Base-by-base conservation (phyloP, 1,140 invertebrate species). In the Bombus terrestris region DNA sequence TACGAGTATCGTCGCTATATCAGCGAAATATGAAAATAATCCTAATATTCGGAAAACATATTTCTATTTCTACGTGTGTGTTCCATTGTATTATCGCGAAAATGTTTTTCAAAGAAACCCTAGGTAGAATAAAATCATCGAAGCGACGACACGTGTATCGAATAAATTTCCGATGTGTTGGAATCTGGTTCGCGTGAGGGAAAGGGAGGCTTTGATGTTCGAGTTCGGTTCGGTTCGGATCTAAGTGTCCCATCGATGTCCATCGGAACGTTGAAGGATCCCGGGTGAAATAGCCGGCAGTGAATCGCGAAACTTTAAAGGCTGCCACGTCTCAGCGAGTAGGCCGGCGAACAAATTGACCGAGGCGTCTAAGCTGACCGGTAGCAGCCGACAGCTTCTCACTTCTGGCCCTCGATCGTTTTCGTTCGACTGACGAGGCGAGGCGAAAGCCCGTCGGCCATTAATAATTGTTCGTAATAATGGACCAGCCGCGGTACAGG, bases 401-500 rank as follows among this genome's bases (percentile, higher is more conserved):
- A 87, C 89, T 90, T 91, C 78, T 81, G 72, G 74, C 74, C 74
- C 62, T 85, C 86, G 89, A 88, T 90, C 89, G 86, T 83, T 90
- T 87, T 89, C 88, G 88, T 81, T 68, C 57, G 64, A 43, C 90
- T 87, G 89, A 90, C 84, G 86, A 90, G 89, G 84, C 87, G 89
- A 91, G 85, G 80, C 83, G 90, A 91, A 91, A 91, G 88, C 90
- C 90, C 79, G 91, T 92, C 90, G 86, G 88, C 91, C 91, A 92
- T 92, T 92, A 92, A 92, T 92, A 92, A 92, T 92, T 92, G 91
- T 90, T 92, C 83, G 88, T 90, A 92, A 92, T 91, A 91, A 91
- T 88, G 87, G 87, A 83, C 80, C 43, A 71, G 66, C 62, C 43
- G 68, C 37, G 57, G 66, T 59, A 76, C 59, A 32, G 39, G 43